Evolutionary conservation across 2,113 vertebrate genomes (phyloP), one percentile per base, ranked within the genome.

Genomic region (Cathartes aura): DNA sequence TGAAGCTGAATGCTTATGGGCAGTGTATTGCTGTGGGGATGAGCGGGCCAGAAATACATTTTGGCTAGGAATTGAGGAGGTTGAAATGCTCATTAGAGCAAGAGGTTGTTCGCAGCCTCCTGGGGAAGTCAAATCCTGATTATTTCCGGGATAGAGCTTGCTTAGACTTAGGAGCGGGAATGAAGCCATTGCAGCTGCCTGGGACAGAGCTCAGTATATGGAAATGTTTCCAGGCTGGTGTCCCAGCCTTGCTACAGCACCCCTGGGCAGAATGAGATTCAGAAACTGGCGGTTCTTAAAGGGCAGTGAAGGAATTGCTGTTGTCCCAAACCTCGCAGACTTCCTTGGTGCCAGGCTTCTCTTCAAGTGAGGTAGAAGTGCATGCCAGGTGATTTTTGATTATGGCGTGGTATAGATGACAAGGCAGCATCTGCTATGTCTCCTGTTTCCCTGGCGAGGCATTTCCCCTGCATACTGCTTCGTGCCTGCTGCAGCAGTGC

Each of bases 11-110:
- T 76, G 53, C 82, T 88, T 86, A 34, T 17, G 48, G 83, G 45
- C 75, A 81, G 48, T 15, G 27, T 48, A 52, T 90, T 82, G 43
- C 82, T 93, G 73, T 45, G 83, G 59, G 47, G 34, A 59, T 78
- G 87, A 84, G 80, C 89, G 85, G 81, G 60, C 95, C 92, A 73
- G 78, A 91, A 91, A 76, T 36, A 86, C 6, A 22, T 89, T 92
- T 93, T 95, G 85, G 71, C 79, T 90, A 29, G 79, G 56, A 92
- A 88, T 23, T 52, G 78, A 76, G 75, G 56, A 79, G 80, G 36
- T 52, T 3, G 4, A 73, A 86, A 90, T 73, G 74, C 92, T 96
- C 75, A 60, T 90, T 93, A 88, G 82, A 90, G 53, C 71, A 79
- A 73, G 64, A 58, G 67, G 66, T 72, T 82, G 60, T 88, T 87